Evolutionary conservation across 2,797 vertebrate genomes (phyloP), one percentile per base, ranked within the genome.

Genomic region (Cottoperca gobio): DNA sequence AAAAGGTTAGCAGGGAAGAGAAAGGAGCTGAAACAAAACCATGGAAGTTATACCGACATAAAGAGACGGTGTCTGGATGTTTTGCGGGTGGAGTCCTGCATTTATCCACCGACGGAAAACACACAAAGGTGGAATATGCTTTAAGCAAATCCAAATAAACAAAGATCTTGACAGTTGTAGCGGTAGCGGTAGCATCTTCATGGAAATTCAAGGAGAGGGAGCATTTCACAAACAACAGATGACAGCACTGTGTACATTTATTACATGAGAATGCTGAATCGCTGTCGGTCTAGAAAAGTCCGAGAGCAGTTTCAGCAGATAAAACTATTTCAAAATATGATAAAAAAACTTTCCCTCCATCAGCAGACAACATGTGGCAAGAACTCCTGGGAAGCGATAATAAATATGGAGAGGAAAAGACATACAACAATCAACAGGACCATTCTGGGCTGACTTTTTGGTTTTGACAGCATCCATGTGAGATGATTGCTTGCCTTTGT

Each of bases 1-100:
- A 68, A 90, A 88, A 91, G 85, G 85, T 90, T 84, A 87, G 70
- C 50, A 70, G 8, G 40, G 40, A 57, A 58, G 52, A 72, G 26
- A 81, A 40, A 54, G 52, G 63, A 78, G 72, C 46, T 7, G 66
- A 79, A 81, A 87, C 37, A 70, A 70, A 82, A 83, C 60, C 66
- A n/a, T 37, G 68, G 74, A 73, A 70, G 62, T 53, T 49, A 75
- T 70, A 40, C 40, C 13, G 59, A 82, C 76, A 60, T 31, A 33
- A 48, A 81, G 57, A 79, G 80, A 72, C 59, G 26, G 31, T 0
- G 76, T 79, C 66, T 73, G 68, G 66, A 57, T 39, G 70, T 59
- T 68, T 70, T n/a, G 40, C 39, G 52, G 43, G 42, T 35, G 45
- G 71, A 52, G 62, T 57, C 60, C 78, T 43, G 43, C 49, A 60